Conservation (phyloP, 2,113 vertebrate genomes). For the Dendropsophus ebraccatus region DNA sequence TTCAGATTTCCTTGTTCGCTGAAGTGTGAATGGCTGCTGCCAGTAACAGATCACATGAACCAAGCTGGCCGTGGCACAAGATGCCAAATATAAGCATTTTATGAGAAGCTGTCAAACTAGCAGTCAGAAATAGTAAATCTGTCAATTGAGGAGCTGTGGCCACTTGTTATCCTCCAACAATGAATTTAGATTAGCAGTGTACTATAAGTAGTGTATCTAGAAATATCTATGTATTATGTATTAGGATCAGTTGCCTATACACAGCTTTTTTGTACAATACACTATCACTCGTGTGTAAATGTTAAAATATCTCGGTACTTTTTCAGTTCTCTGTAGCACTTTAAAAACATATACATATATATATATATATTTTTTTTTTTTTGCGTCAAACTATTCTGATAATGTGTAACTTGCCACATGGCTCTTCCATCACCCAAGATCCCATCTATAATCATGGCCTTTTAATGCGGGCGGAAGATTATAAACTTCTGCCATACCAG, state of each 20-base stretch:
- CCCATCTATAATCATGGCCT: neutral
- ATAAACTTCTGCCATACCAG: neutral
- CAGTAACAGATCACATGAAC: slow-evolving; percentile 16
- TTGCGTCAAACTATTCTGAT: neutral
- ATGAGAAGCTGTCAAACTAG: slow-evolving; percentile 18
- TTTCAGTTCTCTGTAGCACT: too few species aligned
- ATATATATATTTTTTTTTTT: neutral
- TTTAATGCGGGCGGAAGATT: neutral
- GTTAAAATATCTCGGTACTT: neutral
- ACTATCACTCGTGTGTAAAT: neutral
- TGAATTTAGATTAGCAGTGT: neutral
- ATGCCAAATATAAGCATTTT: slow-evolving; percentile 11
- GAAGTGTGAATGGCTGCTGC: slow-evolving; percentile 9
- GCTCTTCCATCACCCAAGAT: neutral
- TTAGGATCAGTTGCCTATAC: too few species aligned
- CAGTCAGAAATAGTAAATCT: neutral
- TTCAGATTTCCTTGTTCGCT: neutral
- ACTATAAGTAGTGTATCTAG: neutral
- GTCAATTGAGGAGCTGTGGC: neutral
- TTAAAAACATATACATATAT: too few species aligned
- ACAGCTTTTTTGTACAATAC: too few species aligned
- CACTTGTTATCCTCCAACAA: neutral
- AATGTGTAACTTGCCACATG: neutral
- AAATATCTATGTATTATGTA: too few species aligned
- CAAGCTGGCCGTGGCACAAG: neutral